Base-by-base conservation (phyloP, 1,140 invertebrate species). In the Heterodera schachtii region DNA sequence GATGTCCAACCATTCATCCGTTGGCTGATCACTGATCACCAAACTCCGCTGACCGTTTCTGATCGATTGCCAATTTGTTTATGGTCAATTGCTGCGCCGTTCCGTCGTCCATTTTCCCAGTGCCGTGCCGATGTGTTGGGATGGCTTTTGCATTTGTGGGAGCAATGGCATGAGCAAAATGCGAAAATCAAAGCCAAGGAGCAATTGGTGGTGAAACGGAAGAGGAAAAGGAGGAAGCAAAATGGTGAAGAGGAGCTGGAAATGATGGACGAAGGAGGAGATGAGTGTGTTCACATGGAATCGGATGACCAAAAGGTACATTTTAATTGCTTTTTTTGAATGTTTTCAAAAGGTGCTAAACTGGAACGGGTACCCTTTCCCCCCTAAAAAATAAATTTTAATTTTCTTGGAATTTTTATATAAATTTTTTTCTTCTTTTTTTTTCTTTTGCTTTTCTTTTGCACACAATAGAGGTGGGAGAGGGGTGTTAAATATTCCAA, bases 91-190 rank as follows among this genome's bases (percentile, higher is more conserved):
- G 64, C 11, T 64, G 8, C 44, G 31, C 31, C 31, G 13, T 64
- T 44, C 16, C 49, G 41, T 41, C 31, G 41, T 75, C 13, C 16
- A 69, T 78, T 31, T 6, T n/a, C 47, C 1, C 60, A 57, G 46
- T 69, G 64, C 9, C 76, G 46, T 3, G 8, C 4, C 47, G 44
- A 71, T 31, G 44, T 64, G 31, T 66, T 78, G 13, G 64, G 11
- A n/a, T 78, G 76, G 76, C 11, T 78, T 64, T 69, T 78, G 52
- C 47, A n/a, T n/a, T n/a, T 64, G 49, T 78, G 76, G 76, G 76
- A 78, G 47, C 21, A 6, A 5, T 78, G 76, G 76, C 31, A 78
- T 78, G 76, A 78, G 9, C 19, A 69, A 66, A 31, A 78, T 78
- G 76, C 76, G 47, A 43, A 47, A 43, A 31, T 70, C 70, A 21